Evolutionary conservation across 2,888 invertebrate species (phyloP).

Genomic region (Priocnemis perturbator): DNA sequence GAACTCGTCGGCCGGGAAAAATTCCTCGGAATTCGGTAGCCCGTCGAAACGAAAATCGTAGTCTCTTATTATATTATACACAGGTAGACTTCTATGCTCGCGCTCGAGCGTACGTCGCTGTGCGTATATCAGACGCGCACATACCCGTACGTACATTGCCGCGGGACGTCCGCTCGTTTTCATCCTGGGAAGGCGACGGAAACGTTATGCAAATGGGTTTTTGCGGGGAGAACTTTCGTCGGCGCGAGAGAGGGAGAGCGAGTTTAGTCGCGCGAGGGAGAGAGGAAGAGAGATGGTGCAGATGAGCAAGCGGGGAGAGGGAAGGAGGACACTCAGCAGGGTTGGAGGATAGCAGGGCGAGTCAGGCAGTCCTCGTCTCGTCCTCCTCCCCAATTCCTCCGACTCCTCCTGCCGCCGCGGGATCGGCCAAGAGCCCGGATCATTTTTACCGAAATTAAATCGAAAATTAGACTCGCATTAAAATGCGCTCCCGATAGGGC

Average conservation of each 20-base stretch:
- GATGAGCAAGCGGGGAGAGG: conserved; percentile 24
- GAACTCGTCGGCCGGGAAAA: no score
- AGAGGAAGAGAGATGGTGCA: conserved; percentile 26
- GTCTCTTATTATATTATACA: conserved; percentile 32
- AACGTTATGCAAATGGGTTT: conserved; percentile 68
- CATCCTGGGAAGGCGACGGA: conserved; percentile 67
- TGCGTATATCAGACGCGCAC: conserved; percentile 31
- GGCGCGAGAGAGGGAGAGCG: conserved; percentile 25
- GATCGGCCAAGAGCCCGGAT: conserved; percentile 63
- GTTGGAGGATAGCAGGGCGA: conserved; percentile 36
- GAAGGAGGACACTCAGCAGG: conserved; percentile 31
- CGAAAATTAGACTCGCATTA: conserved; percentile 73
- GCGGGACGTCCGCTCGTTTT: conserved; percentile 61
- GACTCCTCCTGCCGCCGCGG: conserved; percentile 33
- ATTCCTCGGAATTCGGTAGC: neutral
- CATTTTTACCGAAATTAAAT: conserved; percentile 74
- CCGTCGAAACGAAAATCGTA: conserved; percentile 35
- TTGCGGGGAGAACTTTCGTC: conserved; percentile 65
- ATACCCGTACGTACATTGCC: conserved; percentile 34
- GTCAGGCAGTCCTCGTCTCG: conserved; percentile 36
- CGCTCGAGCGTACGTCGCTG: conserved; percentile 30
- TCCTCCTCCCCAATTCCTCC: conserved; percentile 24
- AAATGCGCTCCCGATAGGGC: conserved; percentile 70
- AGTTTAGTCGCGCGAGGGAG: neutral
- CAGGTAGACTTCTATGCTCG: conserved; percentile 8